A percentile compares a stretch with the other conserved stretches of the same genome.
These are phyloP conservation scores for Hoplostethus atlanticus DNA, from an alignment of 2,797 vertebrate species.

Conservation along the genomic window DNA sequence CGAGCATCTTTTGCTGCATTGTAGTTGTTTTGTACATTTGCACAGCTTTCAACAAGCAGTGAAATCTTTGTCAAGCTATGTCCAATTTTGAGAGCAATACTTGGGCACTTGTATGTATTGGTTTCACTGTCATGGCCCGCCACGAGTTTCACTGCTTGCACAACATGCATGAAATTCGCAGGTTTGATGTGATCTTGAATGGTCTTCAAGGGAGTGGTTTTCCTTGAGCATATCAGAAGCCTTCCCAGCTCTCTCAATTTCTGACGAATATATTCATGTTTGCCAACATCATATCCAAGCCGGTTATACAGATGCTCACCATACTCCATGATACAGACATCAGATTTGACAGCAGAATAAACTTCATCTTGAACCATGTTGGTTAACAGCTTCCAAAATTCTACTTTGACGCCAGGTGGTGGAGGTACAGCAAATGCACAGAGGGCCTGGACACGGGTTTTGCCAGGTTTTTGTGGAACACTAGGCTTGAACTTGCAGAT, in stretches of 20 bases:
- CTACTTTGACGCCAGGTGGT: conserved; percentile 20
- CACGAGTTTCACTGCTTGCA: conserved; percentile 23
- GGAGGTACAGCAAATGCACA: conserved; percentile 30
- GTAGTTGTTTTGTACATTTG: conserved; percentile 12
- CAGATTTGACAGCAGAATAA: conserved; percentile 30
- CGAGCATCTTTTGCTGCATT: conserved; percentile 18
- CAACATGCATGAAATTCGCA: conserved; percentile 38
- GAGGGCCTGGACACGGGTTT: conserved; percentile 22
- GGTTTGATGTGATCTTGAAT: conserved; percentile 46
- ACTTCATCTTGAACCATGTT: conserved; percentile 49
- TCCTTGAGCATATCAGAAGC: conserved; percentile 39
- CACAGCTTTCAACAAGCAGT: conserved; percentile 42
- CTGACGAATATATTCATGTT: conserved; percentile 49
- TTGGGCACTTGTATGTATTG: conserved; percentile 3
- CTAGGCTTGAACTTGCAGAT: conserved; percentile 37
- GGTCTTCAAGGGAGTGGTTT: conserved; percentile 29
- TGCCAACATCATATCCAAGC: conserved; percentile 30
- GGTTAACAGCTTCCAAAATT: conserved; percentile 50
- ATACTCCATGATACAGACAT: conserved; percentile 41
- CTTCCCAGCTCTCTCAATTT: conserved; percentile 59
- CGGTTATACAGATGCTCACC: conserved; percentile 46
- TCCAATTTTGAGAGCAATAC: conserved; percentile 51
- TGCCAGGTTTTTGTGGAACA: conserved; percentile 14
- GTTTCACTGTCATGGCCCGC: conserved; percentile 32
- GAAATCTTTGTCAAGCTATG: conserved; percentile 41